A percentile compares a stretch with the other conserved stretches of the same genome.
Conservation (phyloP, 2,888 invertebrate species). For the Diogma glabrata region DNA sequence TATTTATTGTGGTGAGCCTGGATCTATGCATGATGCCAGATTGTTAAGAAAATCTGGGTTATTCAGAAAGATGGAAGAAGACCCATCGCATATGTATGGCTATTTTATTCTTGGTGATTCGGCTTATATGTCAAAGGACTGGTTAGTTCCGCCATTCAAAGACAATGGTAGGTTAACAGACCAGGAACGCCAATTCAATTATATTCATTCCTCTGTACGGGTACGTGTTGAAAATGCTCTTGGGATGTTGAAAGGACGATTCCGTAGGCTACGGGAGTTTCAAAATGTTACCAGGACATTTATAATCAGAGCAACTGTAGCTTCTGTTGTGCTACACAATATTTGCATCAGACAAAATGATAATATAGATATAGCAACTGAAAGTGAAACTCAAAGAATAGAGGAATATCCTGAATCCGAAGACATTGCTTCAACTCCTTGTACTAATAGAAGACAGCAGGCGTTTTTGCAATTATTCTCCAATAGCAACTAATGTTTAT, state of each 20-base stretch:
- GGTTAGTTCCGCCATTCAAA: constrained; percentile 1
- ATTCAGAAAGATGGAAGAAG: constrained; percentile 8
- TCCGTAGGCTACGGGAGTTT: constrained; percentile 19
- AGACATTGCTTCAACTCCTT: not conserved
- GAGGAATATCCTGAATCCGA: not conserved
- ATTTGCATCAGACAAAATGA: not conserved
- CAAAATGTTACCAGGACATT: not conserved
- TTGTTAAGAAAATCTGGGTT: constrained; percentile 18
- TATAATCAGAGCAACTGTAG: not conserved
- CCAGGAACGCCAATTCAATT: constrained; percentile 20
- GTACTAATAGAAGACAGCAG: not conserved
- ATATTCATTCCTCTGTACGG: constrained; percentile 21
- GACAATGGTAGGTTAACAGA: not conserved
- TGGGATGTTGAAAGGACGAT: constrained; percentile 24
- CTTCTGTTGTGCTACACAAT: not conserved
- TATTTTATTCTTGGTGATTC: not conserved
- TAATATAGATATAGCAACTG: not conserved
- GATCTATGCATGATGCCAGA: not conserved
- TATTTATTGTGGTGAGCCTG: constrained; percentile 17
- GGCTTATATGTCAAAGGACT: not conserved
- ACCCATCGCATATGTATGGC: not conserved
- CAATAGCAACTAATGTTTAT: too few species aligned
- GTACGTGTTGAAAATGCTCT: constrained; percentile 24
- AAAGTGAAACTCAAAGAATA: not conserved
- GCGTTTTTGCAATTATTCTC: not conserved